Evolutionary conservation across 2,113 vertebrate genomes (phyloP).

Genomic region (Aptenodytes patagonicus): DNA sequence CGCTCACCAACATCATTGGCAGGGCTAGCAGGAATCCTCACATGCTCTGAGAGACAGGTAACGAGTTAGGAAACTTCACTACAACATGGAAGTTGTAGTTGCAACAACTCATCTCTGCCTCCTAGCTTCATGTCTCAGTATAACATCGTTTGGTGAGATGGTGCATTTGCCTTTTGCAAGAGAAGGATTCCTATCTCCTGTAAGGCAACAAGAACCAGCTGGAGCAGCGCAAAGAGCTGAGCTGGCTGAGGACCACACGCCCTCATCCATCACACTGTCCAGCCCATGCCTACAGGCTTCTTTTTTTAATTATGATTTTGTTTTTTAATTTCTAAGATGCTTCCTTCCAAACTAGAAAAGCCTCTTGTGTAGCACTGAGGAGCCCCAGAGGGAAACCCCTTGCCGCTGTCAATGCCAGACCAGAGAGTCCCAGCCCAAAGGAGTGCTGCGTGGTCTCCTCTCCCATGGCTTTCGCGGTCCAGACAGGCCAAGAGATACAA

Average conservation of each 20-base stretch:
- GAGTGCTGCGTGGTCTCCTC: not conserved
- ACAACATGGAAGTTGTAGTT: not conserved
- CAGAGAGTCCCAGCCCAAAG: not conserved
- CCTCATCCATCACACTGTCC: not conserved
- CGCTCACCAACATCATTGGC: not conserved
- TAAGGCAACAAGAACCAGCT: not conserved
- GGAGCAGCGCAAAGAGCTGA: not conserved
- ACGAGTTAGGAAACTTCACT: not conserved
- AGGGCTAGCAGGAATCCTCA: not conserved
- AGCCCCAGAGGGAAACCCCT: not conserved
- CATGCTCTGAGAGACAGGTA: rapidly evolving
- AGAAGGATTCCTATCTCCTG: not conserved
- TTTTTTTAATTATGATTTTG: not conserved
- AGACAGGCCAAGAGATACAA: not conserved
- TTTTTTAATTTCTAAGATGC: too few species aligned
- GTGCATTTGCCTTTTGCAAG: not conserved
- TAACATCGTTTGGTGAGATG: not conserved
- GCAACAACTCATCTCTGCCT: not conserved
- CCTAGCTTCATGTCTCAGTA: not conserved
- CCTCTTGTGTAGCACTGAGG: not conserved
- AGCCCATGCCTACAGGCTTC: not conserved
- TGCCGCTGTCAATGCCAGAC: not conserved
- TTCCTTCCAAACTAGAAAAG: not conserved
- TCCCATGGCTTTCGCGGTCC: not conserved
- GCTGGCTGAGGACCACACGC: not conserved